A percentile compares a stretch with the other conserved stretches of the same genome.
Conservation (phyloP, 1,140 invertebrate genomes). For the Telenomus remus region DNA sequence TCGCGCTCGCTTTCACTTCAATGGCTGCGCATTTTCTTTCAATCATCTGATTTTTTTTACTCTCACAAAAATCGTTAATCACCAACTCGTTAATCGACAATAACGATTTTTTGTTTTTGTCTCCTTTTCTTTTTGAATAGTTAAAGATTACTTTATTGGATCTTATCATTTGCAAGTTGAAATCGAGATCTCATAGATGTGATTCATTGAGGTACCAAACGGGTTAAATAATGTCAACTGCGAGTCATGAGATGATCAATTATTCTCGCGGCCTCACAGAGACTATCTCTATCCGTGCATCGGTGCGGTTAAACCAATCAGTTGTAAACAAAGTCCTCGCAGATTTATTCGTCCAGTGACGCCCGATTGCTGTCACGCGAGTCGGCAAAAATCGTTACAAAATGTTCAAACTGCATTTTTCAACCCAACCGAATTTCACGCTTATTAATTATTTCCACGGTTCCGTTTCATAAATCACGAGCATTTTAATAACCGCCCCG, state of each 20-base stretch:
- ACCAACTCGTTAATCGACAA: too few relatives aligned
- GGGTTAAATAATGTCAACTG: constrained; percentile 40
- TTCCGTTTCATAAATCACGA: too few relatives aligned
- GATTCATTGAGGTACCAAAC: constrained; percentile 24
- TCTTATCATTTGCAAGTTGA: constrained; percentile 8
- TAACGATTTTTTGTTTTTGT: too few relatives aligned
- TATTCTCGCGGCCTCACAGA: constrained; percentile 20
- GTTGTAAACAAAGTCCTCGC: constrained; percentile 26
- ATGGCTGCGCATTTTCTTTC: background rate
- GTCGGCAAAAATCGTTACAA: too few relatives aligned
- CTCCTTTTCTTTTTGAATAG: too few relatives aligned
- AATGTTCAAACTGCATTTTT: too few relatives aligned
- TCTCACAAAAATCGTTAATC: too few relatives aligned
- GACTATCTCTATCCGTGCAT: constrained; percentile 14
- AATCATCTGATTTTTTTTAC: background rate
- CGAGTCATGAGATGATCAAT: constrained; percentile 30
- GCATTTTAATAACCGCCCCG: too few relatives aligned
- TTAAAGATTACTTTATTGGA: constrained; percentile 1
- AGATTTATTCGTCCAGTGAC: constrained; percentile 21
- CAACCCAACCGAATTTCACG: too few relatives aligned
- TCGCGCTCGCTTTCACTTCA: constrained; percentile 21
- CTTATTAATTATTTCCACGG: too few relatives aligned
- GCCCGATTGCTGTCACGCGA: constrained; percentile 40
- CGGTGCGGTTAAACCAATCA: constrained; percentile 39
- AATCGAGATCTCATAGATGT: constrained; percentile 10